Evolutionary conservation across 2,888 invertebrate genomes (phyloP), one percentile per base, ranked within the genome.

Genomic region (Aquatica leii): DNA sequence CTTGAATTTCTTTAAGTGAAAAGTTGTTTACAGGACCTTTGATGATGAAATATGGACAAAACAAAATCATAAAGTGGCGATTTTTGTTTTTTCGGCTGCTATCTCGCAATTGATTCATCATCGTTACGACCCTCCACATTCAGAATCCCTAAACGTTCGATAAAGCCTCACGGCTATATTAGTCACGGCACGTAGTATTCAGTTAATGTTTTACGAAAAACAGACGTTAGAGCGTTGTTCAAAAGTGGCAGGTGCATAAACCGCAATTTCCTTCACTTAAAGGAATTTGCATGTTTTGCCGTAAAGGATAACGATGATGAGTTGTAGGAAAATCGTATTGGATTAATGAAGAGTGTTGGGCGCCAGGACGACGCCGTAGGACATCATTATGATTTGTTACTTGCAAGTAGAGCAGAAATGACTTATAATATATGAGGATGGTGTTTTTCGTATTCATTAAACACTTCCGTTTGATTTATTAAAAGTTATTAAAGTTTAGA

Each of bases 271-370:
- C 15, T 18, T 18, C 18, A n/a, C 18, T 46, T 18, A 11, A 11
- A 18, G 20, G 4, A 18, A 8, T 46, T 46, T 46, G 20, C 18
- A 20, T 18, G 8, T 9, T 46, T 18, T 11, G 18, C 12, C 50
- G 12, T 6, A 17, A 24, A 24, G 24, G 24, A 24, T 24, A 24
- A 24, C 6, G 46, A 17, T 46, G 18, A 46, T 24, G 55, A 17
- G 31, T 56, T 48, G 46, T 46, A 56, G 15, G 31, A 56, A 18
- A 56, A 56, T 56, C 56, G 48, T 46, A 11, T 17, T 15, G 56
- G 56, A 56, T 56, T 56, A 56, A 56, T 56, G 56, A 46, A 56
- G 48, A 56, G 48, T 49, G 56, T 34, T 56, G 49, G 56, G 56
- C 56, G 56, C 56, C 56, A 56, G 56, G 56, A 56, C 56, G 56